These are phyloP conservation scores for Caradrina kadenii DNA, from an alignment of 2,888 invertebrate genomes.

Conservation along the genomic window DNA sequence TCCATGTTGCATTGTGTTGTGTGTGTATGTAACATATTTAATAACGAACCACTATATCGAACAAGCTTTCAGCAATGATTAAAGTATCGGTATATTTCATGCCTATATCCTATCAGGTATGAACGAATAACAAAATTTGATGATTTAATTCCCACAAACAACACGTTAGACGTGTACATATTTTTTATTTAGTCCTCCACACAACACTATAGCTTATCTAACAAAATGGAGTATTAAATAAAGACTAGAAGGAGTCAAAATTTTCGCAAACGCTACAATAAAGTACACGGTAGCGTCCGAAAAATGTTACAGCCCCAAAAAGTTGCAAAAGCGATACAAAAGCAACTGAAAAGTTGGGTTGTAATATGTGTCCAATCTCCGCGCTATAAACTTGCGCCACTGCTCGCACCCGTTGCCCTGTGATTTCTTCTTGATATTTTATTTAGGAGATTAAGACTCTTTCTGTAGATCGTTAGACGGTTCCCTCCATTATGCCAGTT, in stretches of 20 bases:
- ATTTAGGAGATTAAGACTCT: constrained; percentile 84
- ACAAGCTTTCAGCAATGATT: neutral
- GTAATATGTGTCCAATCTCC: constrained; percentile 76
- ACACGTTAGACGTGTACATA: neutral
- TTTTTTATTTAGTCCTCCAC: constrained; percentile 15
- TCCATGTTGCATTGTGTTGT: no score
- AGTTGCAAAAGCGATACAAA: constrained; percentile 53
- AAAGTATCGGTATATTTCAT: neutral
- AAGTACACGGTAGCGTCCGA: constrained; percentile 28
- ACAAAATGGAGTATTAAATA: constrained; percentile 31
- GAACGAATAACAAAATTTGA: neutral
- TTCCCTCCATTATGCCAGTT: constrained; percentile 82
- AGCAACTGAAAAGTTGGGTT: constrained; percentile 37
- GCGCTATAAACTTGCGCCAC: constrained; percentile 74
- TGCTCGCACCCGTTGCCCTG: constrained; percentile 70
- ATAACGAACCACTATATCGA: neutral
- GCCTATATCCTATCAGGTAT: no score
- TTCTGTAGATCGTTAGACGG: constrained; percentile 79
- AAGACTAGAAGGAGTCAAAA: constrained; percentile 13
- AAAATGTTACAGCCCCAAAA: constrained; percentile 38
- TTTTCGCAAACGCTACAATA: constrained; percentile 10
- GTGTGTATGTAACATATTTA: no score
- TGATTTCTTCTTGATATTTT: constrained; percentile 88
- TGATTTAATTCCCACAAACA: constrained; percentile 4
- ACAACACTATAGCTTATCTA: constrained; percentile 1